Base-by-base conservation (phyloP, 2,797 vertebrate genomes). In the Nannoperca australis region DNA sequence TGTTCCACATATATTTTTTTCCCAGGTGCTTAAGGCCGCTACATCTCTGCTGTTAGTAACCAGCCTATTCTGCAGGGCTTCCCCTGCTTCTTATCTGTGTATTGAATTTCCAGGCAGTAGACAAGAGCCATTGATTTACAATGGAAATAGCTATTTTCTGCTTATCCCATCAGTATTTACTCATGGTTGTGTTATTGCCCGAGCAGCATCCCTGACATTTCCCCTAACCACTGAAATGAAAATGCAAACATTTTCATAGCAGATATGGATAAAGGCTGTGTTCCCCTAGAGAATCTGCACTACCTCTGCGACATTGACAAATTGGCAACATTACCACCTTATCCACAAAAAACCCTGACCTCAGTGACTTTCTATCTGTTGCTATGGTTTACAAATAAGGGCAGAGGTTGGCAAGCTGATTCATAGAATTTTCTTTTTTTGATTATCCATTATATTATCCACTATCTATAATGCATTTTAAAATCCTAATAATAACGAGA, bases 21-120 rank as follows among this genome's bases (percentile, higher is more conserved):
- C 71, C n/a, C 18, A 20, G 47, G 8, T 7, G 14, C 10, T 5
- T 5, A 32, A 22, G 17, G 13, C 20, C 44, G 11, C 60, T 30
- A 14, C 5, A 62, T 53, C 36, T 56, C 76, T 49, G 34, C 42
- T 68, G 11, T 71, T 17, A 63, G 62, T 5, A 45, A 49, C 38
- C 66, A 34, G 9, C 14, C 45, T 36, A 3, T 27, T 73, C 54
- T 50, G 42, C 24, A 65, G 27, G n/a, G 50, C 49, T 66, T 79
- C 47, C 34, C 49, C 60, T 42, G 49, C 30, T 44, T 64, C 4
- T 66, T 80, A 70, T 75, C 54, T 70, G 24, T 66, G n/a, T n/a
- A 78, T 83, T 73, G 67, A 81, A 47, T 81, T 78, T 59, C 24
- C 18, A 32, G 24, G 24, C 13, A 17, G 18, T 38, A 47, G 22